Evolutionary conservation across 2,797 vertebrate genomes (phyloP), one percentile per base, ranked within the genome.

Genomic region (Pangasius sanitwongsei): DNA sequence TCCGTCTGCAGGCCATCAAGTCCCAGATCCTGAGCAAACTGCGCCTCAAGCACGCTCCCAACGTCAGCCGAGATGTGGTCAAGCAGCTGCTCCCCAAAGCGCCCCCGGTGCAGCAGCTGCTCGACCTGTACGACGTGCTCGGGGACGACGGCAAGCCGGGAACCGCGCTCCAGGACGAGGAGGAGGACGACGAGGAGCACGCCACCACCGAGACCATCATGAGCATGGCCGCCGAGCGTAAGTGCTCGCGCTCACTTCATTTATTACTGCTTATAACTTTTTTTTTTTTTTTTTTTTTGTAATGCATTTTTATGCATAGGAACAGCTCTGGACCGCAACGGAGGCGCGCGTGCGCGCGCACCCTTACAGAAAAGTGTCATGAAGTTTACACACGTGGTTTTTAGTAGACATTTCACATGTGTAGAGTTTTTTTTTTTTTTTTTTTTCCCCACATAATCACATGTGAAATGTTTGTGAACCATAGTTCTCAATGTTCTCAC

Each of bases 1-100:
- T 98, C 95, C 96, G 98, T 88, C 94, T 99, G 91, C 97, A 99
- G 96, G 97, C 98, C 72, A 99, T 99, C 92, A 99, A 99, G 93
- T 97, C 97, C 37, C 98, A 99, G 90, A 99, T 99, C 92, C 96
- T 99, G 93, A 99, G 98, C 96, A 99, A 99, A 94, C 97, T 99
- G 93, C 97, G 98, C 0, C 98, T 99, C 96, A 98, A 98, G 90
- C 97, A 98, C 91, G 97, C 98, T 91, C 99, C 99, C 28, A 99
- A 99, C 89, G 99, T 99, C 94, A 99, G 98, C 96, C 97, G 98
- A 91, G 98, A 99, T 91, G 95, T 97, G 88, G 97, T 99, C 92
- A 97, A 97, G 91, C 98, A 98, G 95, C 97, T 99, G 88, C 94
- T 99, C 93, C 99, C 99, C 93, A 97, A 97, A 94, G 98, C 98